phyloP scores from a whole-genome alignment of 2,888 invertebrate species.

The Tenodera sinensis region DNA sequence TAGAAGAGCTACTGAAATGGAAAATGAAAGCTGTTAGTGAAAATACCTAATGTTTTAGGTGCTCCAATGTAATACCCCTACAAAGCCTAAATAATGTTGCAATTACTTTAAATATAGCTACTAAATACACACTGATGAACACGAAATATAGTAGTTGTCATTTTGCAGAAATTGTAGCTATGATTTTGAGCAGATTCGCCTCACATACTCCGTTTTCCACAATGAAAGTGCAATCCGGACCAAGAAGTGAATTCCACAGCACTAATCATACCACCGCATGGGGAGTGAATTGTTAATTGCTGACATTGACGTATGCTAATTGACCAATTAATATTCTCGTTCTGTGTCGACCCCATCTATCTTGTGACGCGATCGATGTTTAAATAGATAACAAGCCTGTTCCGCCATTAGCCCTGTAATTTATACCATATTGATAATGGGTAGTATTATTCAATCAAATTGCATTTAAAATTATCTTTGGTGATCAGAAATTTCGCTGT shows the following conservation, averaged over 20 bases:
- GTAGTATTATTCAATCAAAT: slow-evolving; percentile 10
- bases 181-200: neutral
- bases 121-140: too few species aligned
- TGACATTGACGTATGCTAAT: neutral
- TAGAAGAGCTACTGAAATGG: too few species aligned
- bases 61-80: too few species aligned
- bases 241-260: neutral
- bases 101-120: too few species aligned
- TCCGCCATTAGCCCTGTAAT: neutral
- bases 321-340: slow-evolving; percentile 2
- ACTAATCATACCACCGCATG: neutral
- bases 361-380: neutral
- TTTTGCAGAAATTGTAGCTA: neutral
- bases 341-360: neutral
- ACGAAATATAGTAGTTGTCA: too few species aligned
- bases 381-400: neutral
- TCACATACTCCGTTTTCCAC: neutral
- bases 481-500: neutral
- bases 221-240: neutral
- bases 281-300: neutral
- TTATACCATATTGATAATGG: neutral
- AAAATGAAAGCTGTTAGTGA: too few species aligned
- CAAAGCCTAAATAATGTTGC: too few species aligned
- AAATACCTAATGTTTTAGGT: too few species aligned
- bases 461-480: neutral